Conservation (phyloP, 1,140 invertebrate genomes). For the Drosophila lowei region DNA sequence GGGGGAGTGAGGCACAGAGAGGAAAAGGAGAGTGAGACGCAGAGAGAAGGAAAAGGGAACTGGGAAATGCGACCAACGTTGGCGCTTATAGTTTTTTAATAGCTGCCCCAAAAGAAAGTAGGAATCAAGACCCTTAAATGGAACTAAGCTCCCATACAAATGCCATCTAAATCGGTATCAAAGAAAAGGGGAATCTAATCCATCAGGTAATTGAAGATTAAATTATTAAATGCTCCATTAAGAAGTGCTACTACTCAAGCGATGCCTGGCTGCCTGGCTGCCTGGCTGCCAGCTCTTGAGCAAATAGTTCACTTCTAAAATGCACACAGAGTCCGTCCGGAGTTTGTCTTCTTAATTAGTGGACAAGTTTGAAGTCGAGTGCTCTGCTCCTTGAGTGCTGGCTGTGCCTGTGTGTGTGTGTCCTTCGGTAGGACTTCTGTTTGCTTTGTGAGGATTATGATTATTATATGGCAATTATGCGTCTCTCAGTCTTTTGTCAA, state of each 20-base stretch:
- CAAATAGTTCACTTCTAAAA: conserved; percentile 55
- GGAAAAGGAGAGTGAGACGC: no score
- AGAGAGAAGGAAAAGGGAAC: neutral
- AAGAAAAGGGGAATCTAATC: no score
- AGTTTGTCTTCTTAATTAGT: conserved; percentile 81
- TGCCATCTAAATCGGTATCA: no score
- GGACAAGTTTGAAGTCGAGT: conserved; percentile 51
- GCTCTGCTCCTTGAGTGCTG: neutral
- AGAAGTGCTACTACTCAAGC: no score
- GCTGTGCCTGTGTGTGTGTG: conserved; percentile 9
- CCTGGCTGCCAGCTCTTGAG: conserved; percentile 2
- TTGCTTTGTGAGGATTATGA: conserved; percentile 79
- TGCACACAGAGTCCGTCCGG: conserved; percentile 26
- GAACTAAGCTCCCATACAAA: no score
- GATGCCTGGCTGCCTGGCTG: no score
- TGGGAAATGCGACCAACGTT: no score
- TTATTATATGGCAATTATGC: conserved; percentile 80
- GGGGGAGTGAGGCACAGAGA: neutral
- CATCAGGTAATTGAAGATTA: no score
- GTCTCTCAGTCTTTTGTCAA: conserved; percentile 57
- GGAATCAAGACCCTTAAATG: neutral
- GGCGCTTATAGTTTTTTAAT: conserved; percentile 35
- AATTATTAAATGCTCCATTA: no score
- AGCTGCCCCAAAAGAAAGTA: neutral
- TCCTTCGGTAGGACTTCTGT: conserved; percentile 16